These are phyloP conservation scores for Dunckerocampus dactyliophorus DNA, from an alignment of 2,113 vertebrate species.

Conservation along the genomic window DNA sequence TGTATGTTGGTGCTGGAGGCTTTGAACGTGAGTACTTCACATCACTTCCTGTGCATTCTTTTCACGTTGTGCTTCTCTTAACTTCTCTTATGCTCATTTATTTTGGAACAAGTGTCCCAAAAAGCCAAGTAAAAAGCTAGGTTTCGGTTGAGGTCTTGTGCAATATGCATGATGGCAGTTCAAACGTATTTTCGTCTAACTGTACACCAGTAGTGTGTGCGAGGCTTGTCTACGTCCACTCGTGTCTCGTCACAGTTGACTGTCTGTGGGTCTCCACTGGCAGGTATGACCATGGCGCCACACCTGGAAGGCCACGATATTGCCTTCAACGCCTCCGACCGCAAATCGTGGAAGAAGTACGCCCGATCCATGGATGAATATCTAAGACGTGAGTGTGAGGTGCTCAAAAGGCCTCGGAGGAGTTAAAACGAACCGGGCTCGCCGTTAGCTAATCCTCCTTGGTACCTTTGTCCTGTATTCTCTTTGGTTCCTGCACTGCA, in stretches of 20 bases:
- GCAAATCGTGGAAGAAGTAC: slow-evolving; percentile 85
- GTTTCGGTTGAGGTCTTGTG: too few species aligned
- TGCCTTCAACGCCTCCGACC: slow-evolving; percentile 82
- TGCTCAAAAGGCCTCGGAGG: slow-evolving; percentile 19
- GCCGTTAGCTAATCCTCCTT: slow-evolving; percentile 35
- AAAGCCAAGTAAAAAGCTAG: too few species aligned
- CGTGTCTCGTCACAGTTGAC: slow-evolving; percentile 63
- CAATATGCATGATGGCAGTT: too few species aligned
- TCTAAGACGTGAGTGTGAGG: slow-evolving; percentile 80
- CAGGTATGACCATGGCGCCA: slow-evolving; percentile 94
- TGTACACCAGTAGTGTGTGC: too few species aligned
- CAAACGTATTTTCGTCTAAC: too few species aligned
- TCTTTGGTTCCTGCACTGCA: slow-evolving; percentile 60
- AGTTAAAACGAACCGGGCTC: slow-evolving; percentile 22
- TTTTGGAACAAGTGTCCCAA: too few species aligned
- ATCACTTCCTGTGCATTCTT: too few species aligned
- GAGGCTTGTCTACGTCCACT: slow-evolving; percentile 15
- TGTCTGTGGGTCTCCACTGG: slow-evolving; percentile 64
- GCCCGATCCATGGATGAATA: slow-evolving; percentile 82
- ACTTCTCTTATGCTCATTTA: too few species aligned
- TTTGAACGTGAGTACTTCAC: too few species aligned
- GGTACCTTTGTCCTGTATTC: slow-evolving; percentile 52
- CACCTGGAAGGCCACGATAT: slow-evolving; percentile 82
- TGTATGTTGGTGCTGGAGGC: too few species aligned
- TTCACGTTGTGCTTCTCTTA: too few species aligned